phyloP scores from a whole-genome alignment of 53 echinoderm and acorn worm genomes.

The Apostichopus leukothele region DNA sequence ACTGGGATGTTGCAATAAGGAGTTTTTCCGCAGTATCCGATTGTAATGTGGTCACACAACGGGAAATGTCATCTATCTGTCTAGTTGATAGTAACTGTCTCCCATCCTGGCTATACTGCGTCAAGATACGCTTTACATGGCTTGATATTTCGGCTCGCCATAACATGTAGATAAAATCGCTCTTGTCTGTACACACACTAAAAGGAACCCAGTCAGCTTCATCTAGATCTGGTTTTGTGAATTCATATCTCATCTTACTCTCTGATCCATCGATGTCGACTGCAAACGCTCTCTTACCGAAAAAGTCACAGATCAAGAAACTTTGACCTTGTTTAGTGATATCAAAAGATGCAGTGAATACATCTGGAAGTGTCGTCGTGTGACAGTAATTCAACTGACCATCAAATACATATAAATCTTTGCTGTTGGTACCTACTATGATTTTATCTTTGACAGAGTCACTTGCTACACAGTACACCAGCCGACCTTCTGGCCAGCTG shows the following conservation, averaged over 20 bases:
- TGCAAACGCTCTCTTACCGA: background rate
- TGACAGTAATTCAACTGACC: too few relatives aligned
- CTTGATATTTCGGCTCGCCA: background rate
- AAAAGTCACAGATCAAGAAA: background rate
- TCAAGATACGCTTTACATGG: background rate
- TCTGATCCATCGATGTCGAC: background rate
- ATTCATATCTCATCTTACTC: background rate
- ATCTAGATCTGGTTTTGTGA: constrained; percentile 3
- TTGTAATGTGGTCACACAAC: background rate
- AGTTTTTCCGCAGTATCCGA: background rate
- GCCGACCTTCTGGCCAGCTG: too few relatives aligned
- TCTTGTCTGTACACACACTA: constrained; percentile 4
- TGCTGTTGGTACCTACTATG: too few relatives aligned
- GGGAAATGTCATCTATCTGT: background rate
- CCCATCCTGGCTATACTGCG: constrained; percentile 15
- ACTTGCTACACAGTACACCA: too few relatives aligned
- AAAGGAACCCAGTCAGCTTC: background rate
- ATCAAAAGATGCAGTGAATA: too few relatives aligned
- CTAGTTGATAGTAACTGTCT: background rate
- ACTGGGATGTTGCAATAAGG: background rate
- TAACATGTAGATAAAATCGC: constrained; percentile 13
- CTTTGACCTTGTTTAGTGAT: background rate
- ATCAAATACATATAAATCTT: too few relatives aligned
- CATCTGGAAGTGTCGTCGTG: too few relatives aligned
- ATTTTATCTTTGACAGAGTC: too few relatives aligned